These are phyloP conservation scores for Anguilla pacifica DNA, from an alignment of 2,797 vertebrate species.

Conservation along the genomic window DNA sequence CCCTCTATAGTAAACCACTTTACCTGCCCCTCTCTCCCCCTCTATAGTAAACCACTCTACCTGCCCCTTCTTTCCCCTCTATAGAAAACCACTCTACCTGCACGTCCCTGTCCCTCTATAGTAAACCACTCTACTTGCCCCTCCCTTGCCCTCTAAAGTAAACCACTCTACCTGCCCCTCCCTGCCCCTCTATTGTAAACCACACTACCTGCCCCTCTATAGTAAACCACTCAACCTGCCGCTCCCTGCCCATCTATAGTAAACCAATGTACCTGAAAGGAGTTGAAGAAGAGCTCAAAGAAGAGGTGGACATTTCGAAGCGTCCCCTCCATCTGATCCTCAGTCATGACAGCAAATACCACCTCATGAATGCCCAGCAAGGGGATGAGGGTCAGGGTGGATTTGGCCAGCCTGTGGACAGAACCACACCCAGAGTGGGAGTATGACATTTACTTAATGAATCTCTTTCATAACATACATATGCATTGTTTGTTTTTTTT, in stretches of 20 bases:
- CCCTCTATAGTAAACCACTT: no score
- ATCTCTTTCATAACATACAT: neutral
- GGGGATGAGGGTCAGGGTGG: constrained; percentile 68
- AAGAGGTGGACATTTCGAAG: constrained; percentile 62
- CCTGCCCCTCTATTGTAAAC: no score
- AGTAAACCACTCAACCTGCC: neutral
- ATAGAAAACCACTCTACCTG: constrained; percentile 51
- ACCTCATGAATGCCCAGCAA: constrained; percentile 70
- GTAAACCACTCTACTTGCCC: no score
- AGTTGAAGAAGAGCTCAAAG: constrained; percentile 67
- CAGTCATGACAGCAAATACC: constrained; percentile 61
- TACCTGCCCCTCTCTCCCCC: no score
- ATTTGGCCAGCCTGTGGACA: constrained; percentile 67
- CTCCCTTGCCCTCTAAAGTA: no score
- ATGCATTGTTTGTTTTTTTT: no score
- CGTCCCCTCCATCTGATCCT: constrained; percentile 54
- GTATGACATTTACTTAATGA: neutral
- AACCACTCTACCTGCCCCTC: no score
- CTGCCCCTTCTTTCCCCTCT: no score
- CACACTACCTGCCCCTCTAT: no score
- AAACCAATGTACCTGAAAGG: constrained; percentile 59
- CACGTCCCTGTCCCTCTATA: no score
- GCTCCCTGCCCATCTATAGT: neutral
- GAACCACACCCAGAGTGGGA: neutral
- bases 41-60: no score